Base-by-base conservation (phyloP, 92 coral and sea anemone species). In the Pocillopora grandis region DNA sequence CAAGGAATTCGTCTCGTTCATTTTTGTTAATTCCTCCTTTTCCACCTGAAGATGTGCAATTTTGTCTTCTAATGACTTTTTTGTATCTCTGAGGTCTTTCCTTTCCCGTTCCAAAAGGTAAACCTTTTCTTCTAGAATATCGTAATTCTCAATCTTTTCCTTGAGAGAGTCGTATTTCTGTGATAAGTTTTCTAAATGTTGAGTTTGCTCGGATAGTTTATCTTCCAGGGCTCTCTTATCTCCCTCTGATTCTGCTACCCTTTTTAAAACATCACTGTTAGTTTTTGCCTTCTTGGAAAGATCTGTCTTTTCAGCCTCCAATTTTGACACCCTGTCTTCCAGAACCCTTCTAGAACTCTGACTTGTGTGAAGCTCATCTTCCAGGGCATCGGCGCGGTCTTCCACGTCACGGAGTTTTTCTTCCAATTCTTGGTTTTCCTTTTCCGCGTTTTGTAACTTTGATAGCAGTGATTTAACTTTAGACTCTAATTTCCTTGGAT, bases 91-190 rank as follows among this genome's bases (percentile, higher is more conserved):
- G 18, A 79, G 62, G 10, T 87, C 94, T 72, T 91, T 94, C 83
- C 92, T 91, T 76, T 97, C 99, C 71, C 96, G 83, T 79, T 94
- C 98, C 63, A 91, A 87, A 12, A 84, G 88, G 77, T 89, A 91
- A 70, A 94, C 88, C 66, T 94, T 97, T 62, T 97, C 98, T 68
- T 97, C 99, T 7, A 97, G 85, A 3, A 86, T 82, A 63, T 97
- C 98, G 73, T 90, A 94, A 55, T 90, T 88, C 2, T 90, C 97
- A 66, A 95, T 76, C 83, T 82, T 97, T 27, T 82, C 92, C 58
- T 87, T 88, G 17, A 94, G 60, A 31, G 88, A 85, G 35, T 80
- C 80, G 77, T 88, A 97, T 64, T 84, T 89, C 9, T 89, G 88
- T 58, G 92, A 89, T 67, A 97, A 78, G 14, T 73, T 90, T 27